Evolutionary conservation across 2,888 invertebrate species (phyloP).

Genomic region (Saturnia pavonia): DNA sequence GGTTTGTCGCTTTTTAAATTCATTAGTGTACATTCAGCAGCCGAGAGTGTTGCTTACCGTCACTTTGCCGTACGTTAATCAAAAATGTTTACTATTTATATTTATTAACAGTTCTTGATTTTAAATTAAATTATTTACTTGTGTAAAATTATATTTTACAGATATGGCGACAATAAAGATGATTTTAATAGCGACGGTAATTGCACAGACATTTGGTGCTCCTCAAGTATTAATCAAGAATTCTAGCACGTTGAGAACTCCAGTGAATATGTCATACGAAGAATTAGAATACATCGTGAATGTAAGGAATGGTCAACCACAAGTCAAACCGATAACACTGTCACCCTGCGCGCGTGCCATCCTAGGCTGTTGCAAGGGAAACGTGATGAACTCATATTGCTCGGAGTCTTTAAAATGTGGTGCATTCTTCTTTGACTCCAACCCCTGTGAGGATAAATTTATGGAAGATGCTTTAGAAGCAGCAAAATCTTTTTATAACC

Average conservation of each 20-base stretch:
- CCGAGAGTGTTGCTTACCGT: no score
- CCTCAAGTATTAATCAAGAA: constrained; percentile 40
- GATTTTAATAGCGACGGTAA: constrained; percentile 37
- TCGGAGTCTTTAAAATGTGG: constrained; percentile 88
- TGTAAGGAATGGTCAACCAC: constrained; percentile 44
- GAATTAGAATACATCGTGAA: constrained; percentile 60
- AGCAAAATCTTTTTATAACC: constrained; percentile 64
- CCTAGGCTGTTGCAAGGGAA: constrained; percentile 85
- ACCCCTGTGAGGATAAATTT: constrained; percentile 86
- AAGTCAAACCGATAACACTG: constrained; percentile 52
- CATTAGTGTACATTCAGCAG: no score
- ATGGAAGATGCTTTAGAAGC: constrained; percentile 80
- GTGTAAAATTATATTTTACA: constrained; percentile 42
- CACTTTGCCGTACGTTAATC: no score
- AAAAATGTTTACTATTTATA: neutral
- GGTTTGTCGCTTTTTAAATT: no score
- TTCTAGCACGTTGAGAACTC: constrained; percentile 61
- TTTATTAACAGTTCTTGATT: neutral
- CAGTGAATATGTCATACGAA: constrained; percentile 50
- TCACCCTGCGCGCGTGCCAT: constrained; percentile 89
- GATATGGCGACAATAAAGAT: constrained; percentile 46
- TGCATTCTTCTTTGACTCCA: constrained; percentile 88
- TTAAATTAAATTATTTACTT: neutral
- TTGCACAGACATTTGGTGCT: constrained; percentile 43
- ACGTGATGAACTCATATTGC: constrained; percentile 79